A percentile compares a stretch with the other conserved stretches of the same genome.
Evolutionary conservation across 64 coral and sea anemone species (phyloP).

Genomic region (Dendrophyllia cribrosa): DNA sequence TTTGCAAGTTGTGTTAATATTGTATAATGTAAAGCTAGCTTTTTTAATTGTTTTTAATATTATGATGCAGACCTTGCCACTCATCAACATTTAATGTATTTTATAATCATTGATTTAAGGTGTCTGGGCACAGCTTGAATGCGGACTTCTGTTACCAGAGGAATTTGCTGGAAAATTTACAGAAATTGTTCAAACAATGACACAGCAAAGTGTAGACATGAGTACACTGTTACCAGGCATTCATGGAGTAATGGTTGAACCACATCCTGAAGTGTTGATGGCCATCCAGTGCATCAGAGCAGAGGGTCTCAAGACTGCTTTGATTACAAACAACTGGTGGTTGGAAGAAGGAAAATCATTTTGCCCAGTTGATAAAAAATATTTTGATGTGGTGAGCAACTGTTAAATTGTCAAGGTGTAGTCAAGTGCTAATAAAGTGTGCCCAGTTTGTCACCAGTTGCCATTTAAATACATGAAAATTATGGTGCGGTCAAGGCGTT

Average conservation of each 20-base stretch:
- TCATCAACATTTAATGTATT: too few relatives aligned
- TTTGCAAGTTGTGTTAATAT: too few relatives aligned
- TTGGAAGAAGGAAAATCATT: conserved; percentile 77
- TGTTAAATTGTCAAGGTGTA: not conserved
- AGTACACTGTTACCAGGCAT: conserved; percentile 53
- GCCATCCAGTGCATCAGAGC: conserved; percentile 79
- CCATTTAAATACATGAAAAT: too few relatives aligned
- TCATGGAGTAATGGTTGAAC: conserved; percentile 54
- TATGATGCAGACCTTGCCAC: too few relatives aligned
- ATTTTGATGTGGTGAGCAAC: conserved; percentile 94
- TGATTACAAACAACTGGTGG: conserved; percentile 98
- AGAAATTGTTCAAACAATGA: conserved; percentile 49
- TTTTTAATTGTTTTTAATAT: too few relatives aligned
- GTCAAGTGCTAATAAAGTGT: too few relatives aligned
- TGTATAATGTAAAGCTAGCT: too few relatives aligned
- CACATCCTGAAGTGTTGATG: conserved; percentile 83
- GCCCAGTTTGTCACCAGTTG: not conserved
- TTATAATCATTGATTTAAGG: conserved; percentile 14
- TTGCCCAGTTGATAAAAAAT: conserved; percentile 76
- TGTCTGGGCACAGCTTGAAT: conserved; percentile 85
- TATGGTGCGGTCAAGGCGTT: too few relatives aligned
- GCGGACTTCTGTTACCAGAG: conserved; percentile 68
- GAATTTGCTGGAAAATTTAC: conserved; percentile 85
- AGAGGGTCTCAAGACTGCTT: conserved; percentile 87
- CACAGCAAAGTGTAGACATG: conserved; percentile 30